Percentiles rank a stretch among this genome's conserved stretches.
Conservation (phyloP, 2,113 vertebrate species). For the Grallaria varia region DNA sequence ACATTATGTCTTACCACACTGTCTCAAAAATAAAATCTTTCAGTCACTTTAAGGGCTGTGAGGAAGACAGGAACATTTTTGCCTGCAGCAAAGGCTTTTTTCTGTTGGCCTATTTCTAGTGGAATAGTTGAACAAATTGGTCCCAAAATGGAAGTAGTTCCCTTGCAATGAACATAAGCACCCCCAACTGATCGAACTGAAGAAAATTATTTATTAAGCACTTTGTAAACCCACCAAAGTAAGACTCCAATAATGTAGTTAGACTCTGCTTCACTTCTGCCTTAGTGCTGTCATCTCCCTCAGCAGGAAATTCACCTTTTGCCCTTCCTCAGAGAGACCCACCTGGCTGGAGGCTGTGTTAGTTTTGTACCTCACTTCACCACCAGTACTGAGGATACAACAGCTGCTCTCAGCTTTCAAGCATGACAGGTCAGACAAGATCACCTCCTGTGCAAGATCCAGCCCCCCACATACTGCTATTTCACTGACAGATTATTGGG, state of each 20-base stretch:
- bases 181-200: not conserved
- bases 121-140: not conserved
- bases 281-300: not conserved
- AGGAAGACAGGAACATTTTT: not conserved
- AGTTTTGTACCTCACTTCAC: not conserved
- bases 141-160: not conserved
- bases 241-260: not conserved
- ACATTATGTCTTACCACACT: not conserved
- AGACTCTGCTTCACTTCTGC: not conserved
- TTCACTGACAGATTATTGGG: not conserved
- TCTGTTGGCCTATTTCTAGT: not conserved
- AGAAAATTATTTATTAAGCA: not conserved
- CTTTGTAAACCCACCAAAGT: not conserved
- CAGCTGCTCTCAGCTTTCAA: not conserved
- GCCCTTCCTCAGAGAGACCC: not conserved
- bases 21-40: not conserved
- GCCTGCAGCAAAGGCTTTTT: not conserved
- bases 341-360: not conserved
- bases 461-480: not conserved
- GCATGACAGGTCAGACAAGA: not conserved
- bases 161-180: not conserved
- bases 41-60: not conserved
- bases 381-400: not conserved
- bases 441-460: not conserved
- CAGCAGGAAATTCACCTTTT: not conserved